Percentiles rank a stretch among this genome's conserved stretches.
Conservation (phyloP, 2,113 vertebrate genomes). For the Xyrauchen texanus region DNA sequence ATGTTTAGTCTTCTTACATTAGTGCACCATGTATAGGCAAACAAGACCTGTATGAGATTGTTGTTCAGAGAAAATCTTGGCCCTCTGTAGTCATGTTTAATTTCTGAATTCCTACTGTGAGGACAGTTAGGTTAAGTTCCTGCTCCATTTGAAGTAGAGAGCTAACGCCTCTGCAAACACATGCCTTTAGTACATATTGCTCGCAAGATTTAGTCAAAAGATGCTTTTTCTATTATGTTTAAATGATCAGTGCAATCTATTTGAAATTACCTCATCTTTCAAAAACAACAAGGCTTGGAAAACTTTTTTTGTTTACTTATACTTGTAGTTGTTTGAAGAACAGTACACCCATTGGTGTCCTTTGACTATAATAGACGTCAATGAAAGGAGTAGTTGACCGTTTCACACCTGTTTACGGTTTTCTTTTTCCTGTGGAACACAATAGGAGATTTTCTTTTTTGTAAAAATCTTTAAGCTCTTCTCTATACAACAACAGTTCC, state of each 20-base stretch:
- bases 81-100: slow-evolving; percentile 18
- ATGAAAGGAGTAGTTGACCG: too few relatives aligned
- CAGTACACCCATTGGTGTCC: too few relatives aligned
- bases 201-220: slow-evolving; percentile 44
- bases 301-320: background rate
- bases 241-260: slow-evolving; percentile 27
- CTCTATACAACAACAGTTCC: too few relatives aligned
- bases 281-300: background rate
- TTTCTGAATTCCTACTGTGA: slow-evolving; percentile 31
- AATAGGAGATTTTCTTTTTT: too few relatives aligned
- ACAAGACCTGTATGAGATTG: slow-evolving; percentile 26
- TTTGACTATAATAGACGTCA: too few relatives aligned
- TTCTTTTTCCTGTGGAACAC: too few relatives aligned
- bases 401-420: too few relatives aligned
- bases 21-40: background rate
- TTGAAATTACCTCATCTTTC: slow-evolving; percentile 16
- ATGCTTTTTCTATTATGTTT: slow-evolving; percentile 32
- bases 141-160: slow-evolving; percentile 19
- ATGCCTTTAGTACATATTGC: background rate
- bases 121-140: background rate
- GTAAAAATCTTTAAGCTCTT: too few relatives aligned
- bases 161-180: slow-evolving; percentile 38
- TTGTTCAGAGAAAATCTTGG: background rate
- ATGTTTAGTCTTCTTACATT: too few relatives aligned
- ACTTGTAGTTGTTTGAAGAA: background rate